phyloP scores from a whole-genome alignment of 2,888 invertebrate genomes.

The Corythucha ciliata region DNA sequence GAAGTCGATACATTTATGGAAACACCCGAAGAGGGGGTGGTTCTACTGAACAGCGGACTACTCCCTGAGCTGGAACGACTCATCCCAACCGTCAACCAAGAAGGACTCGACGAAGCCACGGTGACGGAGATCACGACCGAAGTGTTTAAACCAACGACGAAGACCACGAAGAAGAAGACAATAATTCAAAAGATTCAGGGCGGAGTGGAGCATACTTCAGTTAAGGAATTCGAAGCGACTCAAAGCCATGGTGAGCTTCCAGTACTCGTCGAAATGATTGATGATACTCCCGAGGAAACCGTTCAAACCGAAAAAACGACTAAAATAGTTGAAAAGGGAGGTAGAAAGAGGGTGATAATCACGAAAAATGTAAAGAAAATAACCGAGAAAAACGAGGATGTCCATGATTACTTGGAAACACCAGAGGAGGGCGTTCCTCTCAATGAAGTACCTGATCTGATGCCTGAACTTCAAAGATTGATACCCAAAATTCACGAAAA shows the following conservation, averaged over 20 bases:
- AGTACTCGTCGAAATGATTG: neutral
- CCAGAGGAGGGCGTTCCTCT: conserved; percentile 33
- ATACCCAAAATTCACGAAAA: too few species aligned
- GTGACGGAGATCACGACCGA: conserved; percentile 21
- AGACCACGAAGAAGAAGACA: conserved; percentile 7
- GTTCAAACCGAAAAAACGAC: neutral
- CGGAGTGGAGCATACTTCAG: neutral
- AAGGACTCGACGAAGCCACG: conserved; percentile 8
- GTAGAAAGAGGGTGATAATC: conserved; percentile 3
- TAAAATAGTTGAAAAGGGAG: neutral
- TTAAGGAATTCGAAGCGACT: conserved; percentile 6
- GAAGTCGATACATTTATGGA: conserved; percentile 23
- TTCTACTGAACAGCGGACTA: conserved; percentile 2
- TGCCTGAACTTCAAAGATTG: too few species aligned
- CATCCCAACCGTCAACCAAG: conserved; percentile 3
- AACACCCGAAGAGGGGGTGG: conserved; percentile 35
- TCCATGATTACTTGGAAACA: conserved; percentile 34
- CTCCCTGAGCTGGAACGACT: conserved; percentile 16
- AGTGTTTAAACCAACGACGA: conserved; percentile 1
- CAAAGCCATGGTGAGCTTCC: neutral
- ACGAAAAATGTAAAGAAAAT: conserved; percentile 12
- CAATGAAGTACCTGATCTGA: conserved; percentile 12
- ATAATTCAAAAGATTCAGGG: conserved; percentile 5
- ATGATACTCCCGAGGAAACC: neutral
- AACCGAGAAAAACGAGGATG: conserved; percentile 32